Percentiles rank a stretch among this genome's conserved stretches.
These are phyloP conservation scores for Aplysina aerophoba DNA, from an alignment of 37 sponge, comb jelly and placozoan genomes.

Conservation along the genomic window DNA sequence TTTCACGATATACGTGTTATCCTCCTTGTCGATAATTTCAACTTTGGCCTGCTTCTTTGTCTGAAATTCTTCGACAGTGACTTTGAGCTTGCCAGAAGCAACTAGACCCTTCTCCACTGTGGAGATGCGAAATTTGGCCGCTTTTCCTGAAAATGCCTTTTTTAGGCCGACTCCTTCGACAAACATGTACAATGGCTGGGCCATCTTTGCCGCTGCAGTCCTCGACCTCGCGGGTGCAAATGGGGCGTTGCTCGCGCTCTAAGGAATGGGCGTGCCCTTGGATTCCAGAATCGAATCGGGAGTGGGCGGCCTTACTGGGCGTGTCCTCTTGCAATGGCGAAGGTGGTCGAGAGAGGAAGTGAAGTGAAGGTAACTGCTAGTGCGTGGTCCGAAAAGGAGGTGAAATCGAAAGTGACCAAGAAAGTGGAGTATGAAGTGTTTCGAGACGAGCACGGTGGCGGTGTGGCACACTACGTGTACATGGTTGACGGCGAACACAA, in stretches of 20 bases:
- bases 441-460: neutral
- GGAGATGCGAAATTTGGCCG: conserved; percentile 30
- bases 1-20: conserved; percentile 15
- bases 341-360: neutral
- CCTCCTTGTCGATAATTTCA: conserved; percentile 21
- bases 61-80: neutral
- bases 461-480: neutral
- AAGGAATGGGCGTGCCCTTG: neutral
- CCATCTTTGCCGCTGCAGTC: neutral
- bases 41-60: neutral
- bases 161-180: conserved; percentile 32
- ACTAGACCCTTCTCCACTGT: conserved; percentile 20
- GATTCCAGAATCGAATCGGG: neutral
- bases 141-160: conserved; percentile 19
- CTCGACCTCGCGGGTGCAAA: neutral
- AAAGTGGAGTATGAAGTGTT: neutral
- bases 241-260: conserved; percentile 3
- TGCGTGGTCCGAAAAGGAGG: neutral
- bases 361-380: neutral
- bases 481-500: neutral
- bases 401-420: neutral
- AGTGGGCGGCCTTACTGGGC: neutral
- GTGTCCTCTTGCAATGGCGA: neutral
- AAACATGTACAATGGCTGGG: neutral
- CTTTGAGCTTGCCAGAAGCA: neutral